Evolutionary conservation across 2,888 invertebrate species (phyloP).

Genomic region (Cryptocephalus moraei): DNA sequence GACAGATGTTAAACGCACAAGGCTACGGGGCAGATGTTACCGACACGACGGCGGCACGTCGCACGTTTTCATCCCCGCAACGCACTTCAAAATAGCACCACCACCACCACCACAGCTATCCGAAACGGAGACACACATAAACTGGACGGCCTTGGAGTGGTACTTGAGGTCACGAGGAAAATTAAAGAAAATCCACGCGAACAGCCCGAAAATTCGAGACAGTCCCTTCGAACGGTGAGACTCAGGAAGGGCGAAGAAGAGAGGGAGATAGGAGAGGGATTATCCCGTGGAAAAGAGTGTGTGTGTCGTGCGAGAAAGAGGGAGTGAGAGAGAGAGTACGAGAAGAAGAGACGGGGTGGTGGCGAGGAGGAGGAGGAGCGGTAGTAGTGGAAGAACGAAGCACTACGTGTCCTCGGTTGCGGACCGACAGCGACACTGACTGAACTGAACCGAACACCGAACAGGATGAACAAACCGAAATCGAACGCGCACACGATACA

Average conservation of each 20-base stretch:
- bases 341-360: no score
- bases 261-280: no score
- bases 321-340: no score
- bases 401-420: background rate
- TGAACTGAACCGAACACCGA: background rate
- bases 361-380: background rate
- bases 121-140: constrained; percentile 1
- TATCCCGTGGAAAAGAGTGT: no score
- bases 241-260: no score
- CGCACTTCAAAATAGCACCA: constrained; percentile 1
- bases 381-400: background rate
- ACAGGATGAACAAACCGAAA: background rate
- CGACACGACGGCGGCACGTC: background rate
- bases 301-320: no score
- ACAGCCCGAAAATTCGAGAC: no score
- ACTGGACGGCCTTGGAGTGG: constrained; percentile 10
- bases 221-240: no score
- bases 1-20: no score
- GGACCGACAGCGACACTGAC: background rate
- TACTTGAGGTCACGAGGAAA: constrained; percentile 1
- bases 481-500: constrained; percentile 1
- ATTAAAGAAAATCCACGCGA: no score
- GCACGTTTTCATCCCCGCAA: background rate
- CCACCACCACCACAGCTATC: background rate
- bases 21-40: background rate